Percentiles rank a stretch among this genome's conserved stretches.
Evolutionary conservation across 1,140 invertebrate species (phyloP).

Genomic region (Drosophila melanica): DNA sequence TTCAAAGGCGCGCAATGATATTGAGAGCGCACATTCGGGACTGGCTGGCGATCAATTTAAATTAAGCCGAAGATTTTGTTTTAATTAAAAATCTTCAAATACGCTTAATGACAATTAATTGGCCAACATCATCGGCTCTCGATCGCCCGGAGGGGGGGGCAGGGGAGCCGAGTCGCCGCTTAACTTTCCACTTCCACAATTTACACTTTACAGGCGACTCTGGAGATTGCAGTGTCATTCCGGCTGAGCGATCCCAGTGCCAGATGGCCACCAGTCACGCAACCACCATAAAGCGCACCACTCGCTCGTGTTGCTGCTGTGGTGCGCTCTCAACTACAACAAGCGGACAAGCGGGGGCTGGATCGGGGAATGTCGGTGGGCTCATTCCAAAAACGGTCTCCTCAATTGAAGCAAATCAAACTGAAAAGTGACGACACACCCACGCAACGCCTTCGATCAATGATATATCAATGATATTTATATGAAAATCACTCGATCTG

Average conservation of each 20-base stretch:
- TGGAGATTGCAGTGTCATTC: slow-evolving; percentile 32
- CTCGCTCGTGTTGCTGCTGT: neutral
- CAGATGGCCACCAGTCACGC: slow-evolving; percentile 75
- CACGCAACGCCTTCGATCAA: slow-evolving; percentile 46
- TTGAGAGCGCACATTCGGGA: slow-evolving; percentile 54
- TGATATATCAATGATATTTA: slow-evolving; percentile 3
- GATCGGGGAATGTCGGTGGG: slow-evolving; percentile 43
- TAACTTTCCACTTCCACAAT: slow-evolving; percentile 24
- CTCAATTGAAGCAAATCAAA: slow-evolving; percentile 76
- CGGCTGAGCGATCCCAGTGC: slow-evolving; percentile 25
- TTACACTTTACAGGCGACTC: slow-evolving; percentile 16
- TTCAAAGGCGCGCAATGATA: slow-evolving; percentile 48
- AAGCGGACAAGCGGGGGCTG: slow-evolving; percentile 1
- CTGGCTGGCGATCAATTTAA: slow-evolving; percentile 72
- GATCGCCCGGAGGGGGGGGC: slow-evolving; percentile 24
- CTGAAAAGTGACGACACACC: slow-evolving; percentile 46
- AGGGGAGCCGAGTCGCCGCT: slow-evolving; percentile 21
- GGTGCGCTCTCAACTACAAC: too few relatives aligned
- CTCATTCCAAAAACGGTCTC: slow-evolving; percentile 50
- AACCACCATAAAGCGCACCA: slow-evolving; percentile 65
- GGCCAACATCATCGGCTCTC: slow-evolving; percentile 66
- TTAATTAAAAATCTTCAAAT: slow-evolving; percentile 83
- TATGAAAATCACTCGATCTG: slow-evolving; percentile 27
- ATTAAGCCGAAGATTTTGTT: slow-evolving; percentile 79
- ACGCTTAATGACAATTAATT: slow-evolving; percentile 82